A percentile compares a stretch with the other conserved stretches of the same genome.
These are phyloP conservation scores for Gallinago paraguaiae DNA, from an alignment of 2,113 vertebrate genomes.

Conservation along the genomic window DNA sequence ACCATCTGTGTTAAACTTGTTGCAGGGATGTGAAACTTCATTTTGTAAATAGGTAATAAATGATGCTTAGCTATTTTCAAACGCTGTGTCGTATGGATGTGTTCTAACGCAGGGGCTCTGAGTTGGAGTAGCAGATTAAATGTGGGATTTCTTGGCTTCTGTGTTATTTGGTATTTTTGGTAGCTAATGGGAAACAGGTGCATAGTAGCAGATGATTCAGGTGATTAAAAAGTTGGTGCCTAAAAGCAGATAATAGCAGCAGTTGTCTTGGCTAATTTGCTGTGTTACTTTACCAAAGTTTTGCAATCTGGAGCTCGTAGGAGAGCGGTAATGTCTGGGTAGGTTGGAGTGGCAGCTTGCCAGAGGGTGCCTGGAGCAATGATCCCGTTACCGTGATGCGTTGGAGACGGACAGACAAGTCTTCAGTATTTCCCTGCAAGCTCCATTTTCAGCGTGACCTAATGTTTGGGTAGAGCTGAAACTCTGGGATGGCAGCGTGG, in stretches of 20 bases:
- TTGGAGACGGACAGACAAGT: neutral
- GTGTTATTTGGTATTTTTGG: neutral
- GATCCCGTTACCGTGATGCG: fast-evolving
- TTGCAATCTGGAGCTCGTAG: neutral
- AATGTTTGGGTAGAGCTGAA: neutral
- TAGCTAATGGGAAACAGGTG: neutral
- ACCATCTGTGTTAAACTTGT: neutral
- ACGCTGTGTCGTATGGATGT: fast-evolving
- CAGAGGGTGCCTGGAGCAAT: neutral
- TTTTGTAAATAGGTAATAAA: neutral
- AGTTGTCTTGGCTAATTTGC: neutral
- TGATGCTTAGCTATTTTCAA: neutral
- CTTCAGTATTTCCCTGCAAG: neutral
- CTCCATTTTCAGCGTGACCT: fast-evolving
- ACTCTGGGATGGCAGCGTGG: neutral
- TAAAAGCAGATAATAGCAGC: neutral
- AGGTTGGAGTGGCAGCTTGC: neutral
- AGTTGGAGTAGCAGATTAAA: neutral
- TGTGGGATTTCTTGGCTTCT: neutral
- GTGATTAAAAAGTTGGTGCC: neutral
- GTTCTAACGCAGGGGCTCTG: neutral
- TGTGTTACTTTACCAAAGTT: neutral
- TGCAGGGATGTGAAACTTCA: neutral
- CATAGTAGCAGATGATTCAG: neutral
- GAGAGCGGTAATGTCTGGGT: neutral